Conservation (phyloP, 2,113 vertebrate genomes). For the Sitta europaea region DNA sequence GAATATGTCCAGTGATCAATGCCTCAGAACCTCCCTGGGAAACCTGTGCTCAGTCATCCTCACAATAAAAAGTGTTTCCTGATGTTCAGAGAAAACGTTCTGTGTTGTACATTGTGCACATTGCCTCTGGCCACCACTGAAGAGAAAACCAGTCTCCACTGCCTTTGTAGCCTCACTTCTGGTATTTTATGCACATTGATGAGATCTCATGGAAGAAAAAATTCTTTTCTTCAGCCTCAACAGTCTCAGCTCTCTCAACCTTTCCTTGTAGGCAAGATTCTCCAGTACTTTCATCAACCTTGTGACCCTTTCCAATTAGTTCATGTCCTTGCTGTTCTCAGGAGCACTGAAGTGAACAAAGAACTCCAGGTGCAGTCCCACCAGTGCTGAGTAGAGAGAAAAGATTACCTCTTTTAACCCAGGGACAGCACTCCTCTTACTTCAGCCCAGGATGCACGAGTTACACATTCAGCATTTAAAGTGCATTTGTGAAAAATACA, state of each 20-base stretch:
- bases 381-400: background rate
- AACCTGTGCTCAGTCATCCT: background rate
- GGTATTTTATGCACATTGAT: background rate
- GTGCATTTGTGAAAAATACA: conserved; percentile 26
- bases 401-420: background rate
- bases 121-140: background rate
- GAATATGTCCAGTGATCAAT: accelerated
- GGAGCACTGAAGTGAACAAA: background rate
- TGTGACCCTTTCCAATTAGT: background rate
- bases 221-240: background rate
- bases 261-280: background rate
- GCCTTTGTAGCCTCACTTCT: background rate
- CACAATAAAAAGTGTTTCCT: background rate
- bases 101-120: background rate
- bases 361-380: too few species aligned
- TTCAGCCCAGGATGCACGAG: background rate
- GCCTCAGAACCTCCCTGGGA: accelerated
- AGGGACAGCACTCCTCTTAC: background rate
- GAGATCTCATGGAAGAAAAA: too few species aligned
- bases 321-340: background rate
- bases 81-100: background rate
- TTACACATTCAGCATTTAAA: background rate
- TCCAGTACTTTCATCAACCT: background rate
- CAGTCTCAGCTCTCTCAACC: background rate
- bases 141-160: accelerated